Evolutionary conservation across 1,140 invertebrate species (phyloP), one percentile per base, ranked within the genome.

Genomic region (Heliothis virescens): DNA sequence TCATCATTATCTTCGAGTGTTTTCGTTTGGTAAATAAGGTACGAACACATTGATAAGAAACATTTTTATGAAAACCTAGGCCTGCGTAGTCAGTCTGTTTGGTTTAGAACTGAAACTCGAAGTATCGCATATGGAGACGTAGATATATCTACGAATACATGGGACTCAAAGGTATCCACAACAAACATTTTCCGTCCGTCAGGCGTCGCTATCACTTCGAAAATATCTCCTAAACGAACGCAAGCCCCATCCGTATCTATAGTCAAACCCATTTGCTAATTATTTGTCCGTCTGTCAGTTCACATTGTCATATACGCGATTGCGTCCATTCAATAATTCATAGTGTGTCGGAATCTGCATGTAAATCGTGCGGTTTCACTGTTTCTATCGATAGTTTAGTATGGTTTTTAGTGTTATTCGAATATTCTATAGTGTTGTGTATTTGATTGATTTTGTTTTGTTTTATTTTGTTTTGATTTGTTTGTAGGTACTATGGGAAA

Each of bases 261-360:
- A 75, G 55, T 73, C 79, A 53, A 79, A 85, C 82, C 85, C 85
- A 87, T 86, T 86, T 83, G 81, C 82, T 87, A 87, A 87, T 87
- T 87, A 86, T 79, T 75, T 48, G 57, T 52, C 67, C 80, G 80
- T 59, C 67, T 74, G 78, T 80, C 74, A 65, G 60, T 76, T 65
- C 74, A 50, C 74, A 71, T 52, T 71, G 60, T 76, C 74, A 76
- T 53, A 65, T 63, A 65, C 48, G n/a, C 73, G 59, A 76, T 50
- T 50, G 60, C 34, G 50, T 34, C 74, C 74, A 63, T 76, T 76
- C 59, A 76, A 76, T 76, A 76, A 75, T 76, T 76, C 74, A 65
- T 62, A 26, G 50, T 63, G 60, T 53, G 60, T 76, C 60, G 34
- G 41, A 29, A 34, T 18, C 47, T 41, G 34, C 57, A 60, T 76